Evolutionary conservation across 1,140 invertebrate species (phyloP).

Genomic region (Pygmarrhopalites habei): DNA sequence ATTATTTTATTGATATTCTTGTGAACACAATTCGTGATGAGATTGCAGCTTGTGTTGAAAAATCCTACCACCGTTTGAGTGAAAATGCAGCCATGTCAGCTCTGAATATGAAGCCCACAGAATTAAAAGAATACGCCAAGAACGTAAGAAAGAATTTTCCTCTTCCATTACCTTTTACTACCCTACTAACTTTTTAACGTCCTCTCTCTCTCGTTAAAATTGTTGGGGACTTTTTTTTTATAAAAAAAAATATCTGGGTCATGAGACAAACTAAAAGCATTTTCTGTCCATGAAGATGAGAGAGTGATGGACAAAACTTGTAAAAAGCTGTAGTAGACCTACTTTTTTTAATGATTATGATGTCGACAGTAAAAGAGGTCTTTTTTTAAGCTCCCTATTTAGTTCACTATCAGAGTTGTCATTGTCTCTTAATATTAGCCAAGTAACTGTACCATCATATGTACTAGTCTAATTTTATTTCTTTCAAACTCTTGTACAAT

Average conservation of each 20-base stretch:
- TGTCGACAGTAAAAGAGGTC: too few species aligned
- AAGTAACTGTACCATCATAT: too few species aligned
- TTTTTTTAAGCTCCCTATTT: too few species aligned
- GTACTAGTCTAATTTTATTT: too few species aligned
- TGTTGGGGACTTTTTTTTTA: neutral
- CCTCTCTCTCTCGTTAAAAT: too few species aligned
- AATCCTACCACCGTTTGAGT: constrained; percentile 86
- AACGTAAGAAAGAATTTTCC: constrained; percentile 37
- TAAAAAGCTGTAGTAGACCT: too few species aligned
- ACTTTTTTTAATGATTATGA: too few species aligned
- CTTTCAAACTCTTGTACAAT: constrained; percentile 6
- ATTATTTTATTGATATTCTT: constrained; percentile 94
- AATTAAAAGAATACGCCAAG: constrained; percentile 29
- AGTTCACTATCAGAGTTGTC: too few species aligned
- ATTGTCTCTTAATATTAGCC: too few species aligned
- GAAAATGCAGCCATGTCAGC: constrained; percentile 79
- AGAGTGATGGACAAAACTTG: too few species aligned
- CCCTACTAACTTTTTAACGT: too few species aligned
- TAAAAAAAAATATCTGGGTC: neutral
- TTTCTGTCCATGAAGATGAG: too few species aligned
- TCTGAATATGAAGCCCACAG: constrained; percentile 64
- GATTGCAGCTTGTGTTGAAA: constrained; percentile 93
- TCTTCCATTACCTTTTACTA: neutral
- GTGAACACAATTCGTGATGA: constrained; percentile 92
- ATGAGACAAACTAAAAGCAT: neutral